Base-by-base conservation (phyloP, 2,113 vertebrate species). In the Lagenorhynchus albirostris region DNA sequence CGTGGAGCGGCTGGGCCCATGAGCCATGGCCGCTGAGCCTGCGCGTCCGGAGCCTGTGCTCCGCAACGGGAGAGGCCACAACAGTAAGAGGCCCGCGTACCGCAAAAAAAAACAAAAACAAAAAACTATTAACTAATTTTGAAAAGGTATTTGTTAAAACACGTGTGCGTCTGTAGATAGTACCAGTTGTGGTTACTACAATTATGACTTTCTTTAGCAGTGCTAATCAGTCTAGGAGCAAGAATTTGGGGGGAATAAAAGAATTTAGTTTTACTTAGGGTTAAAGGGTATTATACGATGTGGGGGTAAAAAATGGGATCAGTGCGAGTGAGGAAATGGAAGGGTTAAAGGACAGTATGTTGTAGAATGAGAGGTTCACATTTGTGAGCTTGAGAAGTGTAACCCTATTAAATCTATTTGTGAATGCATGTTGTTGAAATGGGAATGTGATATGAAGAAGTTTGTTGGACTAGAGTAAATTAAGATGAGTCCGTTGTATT, bases 191-290 rank as follows among this genome's bases (percentile, higher is more conserved):
- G 63, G 8, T 90, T 95, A 14, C 21, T 81, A 68, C 25, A 88
- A 50, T 65, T 93, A 9, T 96, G 41, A 60, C n/a, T 95, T 82
- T 87, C 25, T 82, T 96, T 18, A 71, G 7, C 47, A 53, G 17
- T 92, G 55, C 29, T 82, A 83, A 83, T 73, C 21, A 55, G 21
- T 73, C 13, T 11, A 82, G n/a, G 38, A 68, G 33, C 41, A 96
- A 91, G 50, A 95, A 70, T 81, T 94, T 65, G 47, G 6, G 29
- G 20, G 1, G n/a, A 80, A 84, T 76, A 83, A 13, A 36, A 29
- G 36, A 91, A 41, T 55, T 97, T 91, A 92, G 20, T 83, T 90
- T 97, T 93, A 76, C 23, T 74, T 93, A 63, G 31, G 36, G 50
- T 92, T 58, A 87, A 90, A 89, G n/a, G 8, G 21, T 86, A 20